Base-by-base conservation (phyloP, 1,140 invertebrate species). In the Radopholus similis region DNA sequence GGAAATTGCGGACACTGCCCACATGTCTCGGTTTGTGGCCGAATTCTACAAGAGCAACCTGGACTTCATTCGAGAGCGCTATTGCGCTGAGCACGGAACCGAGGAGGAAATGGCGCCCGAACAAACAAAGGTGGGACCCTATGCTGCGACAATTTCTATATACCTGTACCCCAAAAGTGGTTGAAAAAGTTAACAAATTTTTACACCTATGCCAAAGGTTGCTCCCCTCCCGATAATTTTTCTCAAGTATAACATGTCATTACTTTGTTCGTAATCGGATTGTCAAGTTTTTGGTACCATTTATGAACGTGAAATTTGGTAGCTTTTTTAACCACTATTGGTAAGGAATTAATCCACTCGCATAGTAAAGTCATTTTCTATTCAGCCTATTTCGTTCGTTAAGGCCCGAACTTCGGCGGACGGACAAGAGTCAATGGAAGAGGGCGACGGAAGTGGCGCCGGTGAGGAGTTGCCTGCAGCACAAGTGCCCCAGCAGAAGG, bases 1-100 rank as follows among this genome's bases (percentile, higher is more conserved):
- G 15, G 69, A 70, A 55, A 80, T 81, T 35, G 55, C 70, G 32
- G 77, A 83, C 51, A 76, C 81, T 23, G 62, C 57, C 34, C 78
- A 81, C 23, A 77, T 81, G 68, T 64, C 55, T 15, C 64, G 72
- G 13, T 83, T 83, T 42, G 81, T 83, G n/a, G 40, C 69, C 30
- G 68, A 82, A 60, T 81, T 83, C 72, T 82, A 81, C 57, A 74
- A 47, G 35, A 60, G 63, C 26, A 81, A 83, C 64, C 21, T 81
- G 64, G 67, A 72, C 13, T 59, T 72, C 2, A 32, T 81, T 56
- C 64, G 68, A 35, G 56, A 40, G 15, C 53, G 58, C 4, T 77
- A 76, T 55, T 64, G 26, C 4, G 35, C 66, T 42, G 51, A 73
- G 65, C 64, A 11, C 34, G 47, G 32, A 21, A n/a, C 23, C 6